A percentile compares a stretch with the other conserved stretches of the same genome.
Evolutionary conservation across 2,113 vertebrate species (phyloP).

Genomic region (Oryzias woworae): DNA sequence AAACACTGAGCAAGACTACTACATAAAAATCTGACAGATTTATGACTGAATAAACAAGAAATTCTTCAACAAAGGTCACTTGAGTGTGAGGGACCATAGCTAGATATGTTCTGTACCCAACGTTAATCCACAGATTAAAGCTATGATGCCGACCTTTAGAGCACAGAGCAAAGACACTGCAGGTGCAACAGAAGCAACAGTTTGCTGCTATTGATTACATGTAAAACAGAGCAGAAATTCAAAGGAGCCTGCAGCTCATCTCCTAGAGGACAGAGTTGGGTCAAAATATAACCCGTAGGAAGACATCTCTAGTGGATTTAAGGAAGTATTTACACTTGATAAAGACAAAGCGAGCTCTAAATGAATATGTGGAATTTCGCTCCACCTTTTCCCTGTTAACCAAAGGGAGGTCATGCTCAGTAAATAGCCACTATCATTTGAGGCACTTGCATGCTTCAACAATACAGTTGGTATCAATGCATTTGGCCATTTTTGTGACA

Average conservation of each 20-base stretch:
- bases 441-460: conserved; percentile 13
- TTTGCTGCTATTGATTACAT: not conserved
- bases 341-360: conserved; percentile 1
- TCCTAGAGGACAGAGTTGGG: not conserved
- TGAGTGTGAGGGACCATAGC: conserved; percentile 20
- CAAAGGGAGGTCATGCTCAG: conserved; percentile 39
- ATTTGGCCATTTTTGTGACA: conserved; percentile 4
- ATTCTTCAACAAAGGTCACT: conserved; percentile 4
- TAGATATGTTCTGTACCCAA: conserved; percentile 17
- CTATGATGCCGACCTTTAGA: conserved; percentile 41
- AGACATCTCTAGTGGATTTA: conserved; percentile 10
- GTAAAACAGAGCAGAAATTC: conserved; percentile 12
- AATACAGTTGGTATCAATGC: not conserved
- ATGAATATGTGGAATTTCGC: not conserved
- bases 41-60: not conserved
- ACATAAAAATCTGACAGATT: not conserved
- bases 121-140: conserved; percentile 67
- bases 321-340: conserved; percentile 35
- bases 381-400: not conserved
- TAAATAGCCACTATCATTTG: conserved; percentile 57
- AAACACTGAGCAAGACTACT: too few relatives aligned
- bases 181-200: not conserved
- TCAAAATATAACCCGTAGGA: not conserved
- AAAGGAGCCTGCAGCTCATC: conserved; percentile 9
- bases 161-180: conserved; percentile 9